phyloP scores from a whole-genome alignment of 2,888 invertebrate genomes.

The Drosophila austrosaltans region DNA sequence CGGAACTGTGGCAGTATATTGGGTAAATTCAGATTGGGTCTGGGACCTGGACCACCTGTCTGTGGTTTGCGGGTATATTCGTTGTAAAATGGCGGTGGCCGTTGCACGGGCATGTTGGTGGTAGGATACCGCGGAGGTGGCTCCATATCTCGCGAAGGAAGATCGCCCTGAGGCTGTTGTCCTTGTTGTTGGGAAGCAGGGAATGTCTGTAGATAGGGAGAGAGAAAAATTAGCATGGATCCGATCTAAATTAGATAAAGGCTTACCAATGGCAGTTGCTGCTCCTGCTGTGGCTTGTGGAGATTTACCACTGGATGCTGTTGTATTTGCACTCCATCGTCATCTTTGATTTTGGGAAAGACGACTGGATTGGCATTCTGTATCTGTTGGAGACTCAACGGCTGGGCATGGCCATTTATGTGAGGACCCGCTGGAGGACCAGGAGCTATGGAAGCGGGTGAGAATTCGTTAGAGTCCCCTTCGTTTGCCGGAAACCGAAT shows the following conservation, averaged over 20 bases:
- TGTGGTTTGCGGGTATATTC: constrained; percentile 80
- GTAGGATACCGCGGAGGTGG: constrained; percentile 78
- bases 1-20: constrained; percentile 90
- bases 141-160: constrained; percentile 82
- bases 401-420: constrained; percentile 82
- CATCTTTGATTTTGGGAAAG: constrained; percentile 78
- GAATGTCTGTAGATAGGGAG: constrained; percentile 43
- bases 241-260: background rate
- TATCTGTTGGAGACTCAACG: constrained; percentile 80
- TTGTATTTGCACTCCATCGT: constrained; percentile 74
- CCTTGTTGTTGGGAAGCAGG: constrained; percentile 46
- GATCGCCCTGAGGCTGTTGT: constrained; percentile 31
- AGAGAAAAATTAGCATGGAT: background rate
- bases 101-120: constrained; percentile 40
- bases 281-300: constrained; percentile 80
- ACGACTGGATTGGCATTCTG: constrained; percentile 79
- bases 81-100: constrained; percentile 64
- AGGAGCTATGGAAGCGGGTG: constrained; percentile 53
- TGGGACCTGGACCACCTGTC: constrained; percentile 55
- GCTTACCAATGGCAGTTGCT: constrained; percentile 79
- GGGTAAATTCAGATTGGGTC: constrained; percentile 83
- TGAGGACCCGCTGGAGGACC: constrained; percentile 70
- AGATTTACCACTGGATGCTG: constrained; percentile 81
- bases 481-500: constrained; percentile 82
- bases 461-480: constrained; percentile 65